Evolutionary conservation across 2,888 invertebrate species (phyloP), one percentile per base, ranked within the genome.

Genomic region (Phasia obesa): DNA sequence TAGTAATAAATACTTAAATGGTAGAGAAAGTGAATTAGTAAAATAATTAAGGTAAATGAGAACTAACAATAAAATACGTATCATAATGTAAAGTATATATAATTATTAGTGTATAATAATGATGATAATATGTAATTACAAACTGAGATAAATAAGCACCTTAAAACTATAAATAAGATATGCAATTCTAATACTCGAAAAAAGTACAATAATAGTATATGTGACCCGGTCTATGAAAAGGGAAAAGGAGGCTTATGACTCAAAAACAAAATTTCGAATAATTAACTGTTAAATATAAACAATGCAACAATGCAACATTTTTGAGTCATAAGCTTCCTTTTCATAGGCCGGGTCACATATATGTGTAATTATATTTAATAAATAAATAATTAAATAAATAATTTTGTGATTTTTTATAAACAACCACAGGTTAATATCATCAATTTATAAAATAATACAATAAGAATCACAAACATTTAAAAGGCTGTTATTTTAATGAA

Each of bases 141-240:
- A 11, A 62, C 19, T 42, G 31, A 60, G 31, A 35, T 53, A 59
- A 51, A 57, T 49, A 38, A 71, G 67, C 73, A 76, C 70, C 81
- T 35, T 35, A 69, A 69, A 49, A n/a, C 25, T 35, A 19, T 27
- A 78, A 55, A 57, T 57, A 62, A 15, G 27, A 78, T 42, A 42
- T 42, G 4, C 3, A 42, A 42, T n/a, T 15, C 4, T 4, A n/a
- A 42, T 15, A n/a, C 15, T 15, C 15, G 4, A 42, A 15, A 42
- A 42, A 42, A n/a, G n/a, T n/a, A n/a, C n/a, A n/a, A n/a, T n/a
- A n/a, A n/a, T n/a, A n/a, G n/a, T n/a, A n/a, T n/a, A n/a, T n/a
- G n/a, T n/a, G n/a, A n/a, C n/a, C n/a, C n/a, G n/a, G n/a, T n/a
- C n/a, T n/a, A n/a, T n/a, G n/a, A n/a, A n/a, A n/a, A n/a, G n/a